These are phyloP conservation scores for Poecilobothrus nobilitatus DNA, from an alignment of 2,888 invertebrate species.

Conservation along the genomic window DNA sequence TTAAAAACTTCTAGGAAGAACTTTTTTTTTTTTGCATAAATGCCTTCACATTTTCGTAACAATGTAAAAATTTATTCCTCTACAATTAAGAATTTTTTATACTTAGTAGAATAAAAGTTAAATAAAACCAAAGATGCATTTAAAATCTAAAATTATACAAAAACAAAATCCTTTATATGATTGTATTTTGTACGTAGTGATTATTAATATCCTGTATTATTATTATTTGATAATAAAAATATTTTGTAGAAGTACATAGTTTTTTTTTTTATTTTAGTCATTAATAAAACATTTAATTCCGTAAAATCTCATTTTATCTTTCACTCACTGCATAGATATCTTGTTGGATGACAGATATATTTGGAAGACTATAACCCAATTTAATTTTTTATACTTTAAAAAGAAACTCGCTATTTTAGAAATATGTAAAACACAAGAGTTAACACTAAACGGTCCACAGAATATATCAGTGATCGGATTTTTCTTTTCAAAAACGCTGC, in stretches of 20 bases:
- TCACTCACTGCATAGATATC: no score
- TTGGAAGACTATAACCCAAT: no score
- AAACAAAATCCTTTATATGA: neutral
- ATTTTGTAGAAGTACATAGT: neutral
- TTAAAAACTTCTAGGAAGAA: no score
- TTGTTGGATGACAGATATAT: no score
- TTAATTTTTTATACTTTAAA: no score
- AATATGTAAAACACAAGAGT: no score
- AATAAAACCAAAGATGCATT: slow-evolving; percentile 1
- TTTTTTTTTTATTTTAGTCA: neutral
- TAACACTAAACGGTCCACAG: no score
- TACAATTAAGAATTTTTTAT: neutral
- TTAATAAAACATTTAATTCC: no score
- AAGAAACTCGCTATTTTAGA: no score
- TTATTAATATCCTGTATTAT: neutral
- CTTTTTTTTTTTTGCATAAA: slow-evolving; percentile 9
- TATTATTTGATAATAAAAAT: neutral
- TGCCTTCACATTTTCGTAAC: neutral
- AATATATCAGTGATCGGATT: no score
- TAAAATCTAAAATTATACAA: slow-evolving; percentile 1
- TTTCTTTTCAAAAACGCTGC: no score
- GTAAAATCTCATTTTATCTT: no score
- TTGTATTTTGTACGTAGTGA: neutral
- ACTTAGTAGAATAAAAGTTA: neutral
- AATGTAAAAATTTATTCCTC: slow-evolving; percentile 3